Evolutionary conservation across 2,113 vertebrate genomes (phyloP).

Genomic region (Hippocampus mohnikei): DNA sequence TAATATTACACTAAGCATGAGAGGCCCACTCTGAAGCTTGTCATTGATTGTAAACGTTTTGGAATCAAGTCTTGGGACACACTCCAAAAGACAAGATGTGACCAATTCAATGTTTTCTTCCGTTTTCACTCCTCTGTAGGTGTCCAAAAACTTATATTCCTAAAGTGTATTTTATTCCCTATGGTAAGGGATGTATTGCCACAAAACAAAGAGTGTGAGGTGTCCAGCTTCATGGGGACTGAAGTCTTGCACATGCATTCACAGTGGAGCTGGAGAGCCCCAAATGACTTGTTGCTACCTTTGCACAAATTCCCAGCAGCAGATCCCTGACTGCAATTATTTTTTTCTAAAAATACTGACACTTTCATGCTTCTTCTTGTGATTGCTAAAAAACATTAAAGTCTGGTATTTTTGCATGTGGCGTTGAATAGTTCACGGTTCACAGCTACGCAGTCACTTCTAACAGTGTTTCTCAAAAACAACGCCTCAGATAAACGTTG

Average conservation of each 20-base stretch:
- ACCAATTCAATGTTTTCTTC: neutral
- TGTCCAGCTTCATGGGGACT: neutral
- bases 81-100: neutral
- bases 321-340: neutral
- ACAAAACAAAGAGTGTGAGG: neutral
- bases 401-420: neutral
- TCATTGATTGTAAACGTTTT: neutral
- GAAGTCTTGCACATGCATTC: neutral
- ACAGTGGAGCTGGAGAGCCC: neutral
- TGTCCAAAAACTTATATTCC: neutral
- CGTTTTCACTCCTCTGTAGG: neutral
- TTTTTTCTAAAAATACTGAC: too few relatives aligned
- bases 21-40: neutral
- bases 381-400: neutral
- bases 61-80: neutral
- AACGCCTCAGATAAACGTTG: conserved; percentile 13
- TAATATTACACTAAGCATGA: neutral
- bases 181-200: neutral
- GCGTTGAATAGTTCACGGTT: neutral
- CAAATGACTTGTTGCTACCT: neutral
- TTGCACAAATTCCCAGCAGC: neutral
- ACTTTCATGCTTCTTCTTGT: neutral
- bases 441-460: neutral
- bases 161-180: conserved; percentile 6
- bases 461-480: conserved; percentile 9